Evolutionary conservation across 92 coral and sea anemone genomes (phyloP), one percentile per base, ranked within the genome.

Genomic region (Nematostella vectensis): DNA sequence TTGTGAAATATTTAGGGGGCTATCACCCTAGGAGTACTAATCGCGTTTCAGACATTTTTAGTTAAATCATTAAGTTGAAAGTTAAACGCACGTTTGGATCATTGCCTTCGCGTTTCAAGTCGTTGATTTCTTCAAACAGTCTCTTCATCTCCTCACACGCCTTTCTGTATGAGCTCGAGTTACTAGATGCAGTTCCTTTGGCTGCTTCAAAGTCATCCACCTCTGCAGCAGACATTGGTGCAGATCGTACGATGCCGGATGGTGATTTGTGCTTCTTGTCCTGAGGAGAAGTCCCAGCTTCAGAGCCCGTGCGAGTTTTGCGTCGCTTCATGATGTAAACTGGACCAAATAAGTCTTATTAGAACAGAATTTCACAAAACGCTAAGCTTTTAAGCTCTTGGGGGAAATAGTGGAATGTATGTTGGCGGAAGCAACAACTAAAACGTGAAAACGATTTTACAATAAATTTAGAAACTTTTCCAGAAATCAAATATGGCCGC

Each of bases 141-240:
- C 72, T 91, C 25, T 70, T 72, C 25, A 91, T 86, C 47, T 79
- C 88, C 27, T 77, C 93, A 27, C 96, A 77, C 25, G 89, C 85
- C 57, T 69, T 91, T 44, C 75, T 82, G 48, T 74, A 91, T 27
- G 83, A 75, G 36, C 54, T 68, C 19, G 78, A 84, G 45, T 91
- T 93, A 38, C 50, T 71, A 4, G 56, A 72, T 47, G 93, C 87
- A 45, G 55, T 82, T 28, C 95, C 71, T 50, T 67, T 85, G 50
- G 80, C 88, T 67, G 73, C 84, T 48, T 84, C 95, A 19, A 49
- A 2, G 10, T 81, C 95, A 44, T 77, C 88, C 11, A 70, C 61
- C 10, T 67, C 42, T 50, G 76, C 71, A 27, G 59, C 61, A 48
- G 63, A 55, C 38, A 62, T 38, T 40, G 63, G 69, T 44, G 74